Conservation (phyloP, 2,888 invertebrate species). For the Trilocha varians region DNA sequence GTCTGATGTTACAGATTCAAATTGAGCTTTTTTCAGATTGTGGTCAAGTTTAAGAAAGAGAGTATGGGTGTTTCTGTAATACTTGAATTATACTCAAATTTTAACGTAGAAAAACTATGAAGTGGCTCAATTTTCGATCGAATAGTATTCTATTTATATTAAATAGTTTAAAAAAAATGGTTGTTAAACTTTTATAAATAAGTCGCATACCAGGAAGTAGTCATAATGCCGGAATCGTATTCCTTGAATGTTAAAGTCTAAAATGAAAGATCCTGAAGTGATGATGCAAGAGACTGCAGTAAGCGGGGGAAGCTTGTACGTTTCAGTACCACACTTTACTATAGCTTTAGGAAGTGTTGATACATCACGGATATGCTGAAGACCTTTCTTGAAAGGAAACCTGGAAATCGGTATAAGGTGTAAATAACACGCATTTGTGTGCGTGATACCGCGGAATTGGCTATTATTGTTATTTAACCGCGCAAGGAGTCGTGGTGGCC, state of each 20-base stretch:
- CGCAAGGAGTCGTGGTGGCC: no score
- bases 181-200: background rate
- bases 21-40: no score
- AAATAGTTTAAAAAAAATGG: background rate
- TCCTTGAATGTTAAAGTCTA: constrained; percentile 65
- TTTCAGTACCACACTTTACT: constrained; percentile 58
- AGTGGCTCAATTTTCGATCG: no score
- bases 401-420: constrained; percentile 22
- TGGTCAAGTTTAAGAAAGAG: no score
- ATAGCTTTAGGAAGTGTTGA: constrained; percentile 56
- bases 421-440: no score
- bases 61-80: no score
- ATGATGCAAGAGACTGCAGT: constrained; percentile 61
- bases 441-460: no score
- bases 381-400: constrained; percentile 58
- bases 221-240: constrained; percentile 56
- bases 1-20: no score
- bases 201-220: constrained; percentile 40
- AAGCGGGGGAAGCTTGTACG: constrained; percentile 63
- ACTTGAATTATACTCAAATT: no score
- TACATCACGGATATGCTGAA: constrained; percentile 55
- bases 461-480: no score
- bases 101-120: no score
- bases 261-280: constrained; percentile 58
- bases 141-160: no score